Base-by-base conservation (phyloP, 2,888 invertebrate genomes). In the Pristionchus exspectatus region DNA sequence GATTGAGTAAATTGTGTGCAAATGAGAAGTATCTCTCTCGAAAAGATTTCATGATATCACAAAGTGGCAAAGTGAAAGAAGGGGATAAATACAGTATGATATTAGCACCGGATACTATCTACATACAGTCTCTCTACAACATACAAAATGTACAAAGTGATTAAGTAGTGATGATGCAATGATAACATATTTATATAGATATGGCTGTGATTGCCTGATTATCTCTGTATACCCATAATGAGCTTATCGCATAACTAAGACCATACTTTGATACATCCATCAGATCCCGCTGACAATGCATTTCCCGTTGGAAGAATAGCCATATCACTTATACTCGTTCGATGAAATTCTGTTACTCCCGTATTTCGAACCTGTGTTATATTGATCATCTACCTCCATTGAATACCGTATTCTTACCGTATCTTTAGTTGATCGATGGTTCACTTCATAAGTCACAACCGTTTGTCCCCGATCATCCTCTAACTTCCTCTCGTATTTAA, bases 231-330 rank as follows among this genome's bases (percentile, higher is more conserved):
- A 38, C 72, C 72, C 16, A 59, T 59, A 59, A 59, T 59, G 16
- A 33, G 0, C 0, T 27, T 72, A 16, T 33, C 30, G 1, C 33
- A 27, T 66, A 5, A 30, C 56, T 84, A 88, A 21, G 56, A 66
- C 88, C 88, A 88, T 33, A 88, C 88, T 81, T 88, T 88, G 21
- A 88, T 77, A n/a, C 81, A 81, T 38, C 88, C 88, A 88, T 88
- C 88, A 38, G 88, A 56, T 16, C 44, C 54, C 4, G 77, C 33
- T 72, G 88, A 59, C 16, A 88, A n/a, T 24, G 54, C 54, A 54
- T 66, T 33, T 54, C 72, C 56, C 50, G 72, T 66, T 50, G 87
- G 87, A 72, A 72, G 87, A 87, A 54, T 72, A 27, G 33, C 72
- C 87, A 87, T 50, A 24, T 63, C 63, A 18, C 63, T 66, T 21